Percentiles rank a stretch among this genome's conserved stretches.
These are phyloP conservation scores for Isaurus tuberculatus DNA, from an alignment of 92 coral and sea anemone species.

Conservation along the genomic window DNA sequence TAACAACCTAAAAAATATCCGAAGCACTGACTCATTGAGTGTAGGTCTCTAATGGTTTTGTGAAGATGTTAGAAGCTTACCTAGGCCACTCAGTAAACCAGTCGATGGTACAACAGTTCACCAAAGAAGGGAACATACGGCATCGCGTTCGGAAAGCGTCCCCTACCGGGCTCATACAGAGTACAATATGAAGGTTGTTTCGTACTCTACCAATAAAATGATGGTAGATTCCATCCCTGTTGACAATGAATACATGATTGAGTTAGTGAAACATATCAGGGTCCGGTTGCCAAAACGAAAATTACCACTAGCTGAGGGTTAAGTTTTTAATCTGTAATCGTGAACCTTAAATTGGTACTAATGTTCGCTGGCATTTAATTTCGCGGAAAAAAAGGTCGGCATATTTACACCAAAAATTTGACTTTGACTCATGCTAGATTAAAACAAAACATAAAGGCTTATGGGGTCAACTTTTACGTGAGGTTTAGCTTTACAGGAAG, in stretches of 20 bases:
- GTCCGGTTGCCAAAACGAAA: no score
- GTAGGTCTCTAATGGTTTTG: background rate
- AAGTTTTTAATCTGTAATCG: no score
- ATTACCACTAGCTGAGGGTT: no score
- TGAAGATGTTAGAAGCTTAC: conserved; percentile 49
- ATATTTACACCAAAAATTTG: no score
- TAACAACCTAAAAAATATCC: no score
- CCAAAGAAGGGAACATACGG: conserved; percentile 97
- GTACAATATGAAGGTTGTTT: conserved; percentile 94
- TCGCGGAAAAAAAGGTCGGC: no score
- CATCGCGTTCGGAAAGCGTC: conserved; percentile 99
- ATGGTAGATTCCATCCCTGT: conserved; percentile 89
- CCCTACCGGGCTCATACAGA: conserved; percentile 99
- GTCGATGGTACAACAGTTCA: conserved; percentile 97
- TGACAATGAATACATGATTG: background rate
- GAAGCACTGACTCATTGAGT: background rate
- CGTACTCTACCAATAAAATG: conserved; percentile 96
- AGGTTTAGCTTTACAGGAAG: no score
- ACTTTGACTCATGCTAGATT: no score
- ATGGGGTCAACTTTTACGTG: no score
- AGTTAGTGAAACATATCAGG: background rate
- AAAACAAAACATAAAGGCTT: no score
- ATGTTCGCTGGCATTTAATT: no score
- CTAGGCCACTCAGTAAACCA: conserved; percentile 99
- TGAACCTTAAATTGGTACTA: no score